phyloP scores from a whole-genome alignment of 2,797 vertebrate genomes.

The Sarcoramphus papa region DNA sequence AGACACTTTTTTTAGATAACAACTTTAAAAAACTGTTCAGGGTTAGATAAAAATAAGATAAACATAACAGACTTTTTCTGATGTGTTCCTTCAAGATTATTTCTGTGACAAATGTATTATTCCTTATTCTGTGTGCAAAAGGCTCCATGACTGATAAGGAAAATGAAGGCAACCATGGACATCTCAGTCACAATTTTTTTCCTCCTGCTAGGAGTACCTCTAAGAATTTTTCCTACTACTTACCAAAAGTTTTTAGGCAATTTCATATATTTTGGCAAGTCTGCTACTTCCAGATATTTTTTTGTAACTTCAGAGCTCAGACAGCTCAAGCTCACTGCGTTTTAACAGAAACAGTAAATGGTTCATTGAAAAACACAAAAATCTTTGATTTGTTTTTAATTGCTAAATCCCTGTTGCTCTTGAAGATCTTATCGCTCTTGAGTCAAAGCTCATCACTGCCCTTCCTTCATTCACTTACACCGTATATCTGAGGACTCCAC shows the following conservation, averaged over 20 bases:
- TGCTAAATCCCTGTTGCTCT: neutral
- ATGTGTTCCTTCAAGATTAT: neutral
- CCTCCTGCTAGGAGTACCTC: neutral
- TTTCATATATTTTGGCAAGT: neutral
- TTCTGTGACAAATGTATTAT: neutral
- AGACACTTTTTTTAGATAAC: neutral
- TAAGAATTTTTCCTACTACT: neutral
- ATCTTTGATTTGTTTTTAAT: neutral
- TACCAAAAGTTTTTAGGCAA: neutral
- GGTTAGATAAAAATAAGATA: neutral
- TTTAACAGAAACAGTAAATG: neutral
- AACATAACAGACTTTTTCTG: neutral
- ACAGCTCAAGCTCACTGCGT: neutral
- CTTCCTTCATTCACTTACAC: neutral
- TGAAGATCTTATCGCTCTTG: neutral
- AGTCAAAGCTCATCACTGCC: neutral
- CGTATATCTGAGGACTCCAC: neutral
- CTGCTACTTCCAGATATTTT: neutral
- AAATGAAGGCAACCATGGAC: neutral
- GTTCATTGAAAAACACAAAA: neutral
- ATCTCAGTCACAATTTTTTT: neutral
- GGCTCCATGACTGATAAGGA: neutral
- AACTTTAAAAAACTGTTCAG: neutral
- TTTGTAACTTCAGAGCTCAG: neutral
- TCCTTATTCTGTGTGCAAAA: neutral